Percentiles rank a stretch among this genome's conserved stretches.
phyloP scores from a whole-genome alignment of 2,113 vertebrate species.

The Salminus brasiliensis region DNA sequence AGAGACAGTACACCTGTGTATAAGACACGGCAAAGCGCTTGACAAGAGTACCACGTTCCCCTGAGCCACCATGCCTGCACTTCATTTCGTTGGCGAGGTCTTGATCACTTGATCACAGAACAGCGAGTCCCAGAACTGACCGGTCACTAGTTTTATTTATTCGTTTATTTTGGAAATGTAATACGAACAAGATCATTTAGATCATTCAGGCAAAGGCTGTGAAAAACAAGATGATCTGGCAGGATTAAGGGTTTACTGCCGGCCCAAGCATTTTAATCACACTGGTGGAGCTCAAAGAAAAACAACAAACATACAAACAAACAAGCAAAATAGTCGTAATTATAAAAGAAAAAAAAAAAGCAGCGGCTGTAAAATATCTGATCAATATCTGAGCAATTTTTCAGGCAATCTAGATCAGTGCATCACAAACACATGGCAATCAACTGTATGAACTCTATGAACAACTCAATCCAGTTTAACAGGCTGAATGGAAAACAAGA shows the following conservation, averaged over 20 bases:
- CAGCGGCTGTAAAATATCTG: not conserved
- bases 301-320: too few relatives aligned
- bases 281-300: not conserved
- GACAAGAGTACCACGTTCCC: too few relatives aligned
- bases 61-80: too few relatives aligned
- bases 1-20: not conserved
- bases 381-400: too few relatives aligned
- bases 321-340: too few relatives aligned
- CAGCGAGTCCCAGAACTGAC: too few relatives aligned
- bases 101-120: too few relatives aligned
- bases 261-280: not conserved
- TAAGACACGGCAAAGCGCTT: not conserved
- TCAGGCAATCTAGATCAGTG: not conserved
- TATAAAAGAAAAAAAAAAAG: not conserved
- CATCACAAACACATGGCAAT: not conserved
- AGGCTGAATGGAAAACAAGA: not conserved
- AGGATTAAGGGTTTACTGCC: not conserved
- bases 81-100: too few relatives aligned
- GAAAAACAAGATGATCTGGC: not conserved
- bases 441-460: not conserved
- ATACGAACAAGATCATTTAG: too few relatives aligned
- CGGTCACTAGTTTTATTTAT: too few relatives aligned
- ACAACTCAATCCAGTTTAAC: constrained; percentile 1
- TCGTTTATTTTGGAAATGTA: too few relatives aligned
- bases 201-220: too few relatives aligned